Base-by-base conservation (phyloP, 2,888 invertebrate genomes). In the Emmelina monodactyla region DNA sequence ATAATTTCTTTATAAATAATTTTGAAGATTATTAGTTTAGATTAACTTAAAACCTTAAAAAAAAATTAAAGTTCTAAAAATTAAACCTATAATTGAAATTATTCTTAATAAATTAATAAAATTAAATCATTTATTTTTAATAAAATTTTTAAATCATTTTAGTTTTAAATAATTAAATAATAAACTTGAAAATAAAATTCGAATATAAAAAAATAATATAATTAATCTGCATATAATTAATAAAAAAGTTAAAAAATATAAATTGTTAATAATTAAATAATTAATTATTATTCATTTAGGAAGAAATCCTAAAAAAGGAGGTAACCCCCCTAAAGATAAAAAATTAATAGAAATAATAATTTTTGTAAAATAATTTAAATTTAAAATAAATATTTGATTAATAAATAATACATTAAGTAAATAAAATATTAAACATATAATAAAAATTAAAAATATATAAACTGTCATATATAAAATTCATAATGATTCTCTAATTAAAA, bases 1-100 rank as follows among this genome's bases (percentile, higher is more conserved):
- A 6, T 6, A 55, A 44, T 55, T 58, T 62, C 64, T 73, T 76
- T 83, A 82, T 82, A 72, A 58, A 73, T 63, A 84, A 78, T 82
- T 85, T 84, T 84, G 83, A 85, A 84, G 81, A 83, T 65, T 84
- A 78, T 70, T 73, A 83, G 83, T 83, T 83, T 83, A 47, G n/a
- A 38, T 82, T 82, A 82, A 82, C 81, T 82, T 82, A 82, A 82
- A 83, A 71, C 69, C 76, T 82, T 82, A 68, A 39, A 56, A 38
- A 53, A 53, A 66, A 59, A 62, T 59, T 46, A 69, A 57, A 37
- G 63, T 69, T 62, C 61, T 66, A 32, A 67, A 31, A 50, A 66
- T 63, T 55, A 67, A 55, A 35, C 67, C 60, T 46, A 28, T 32
- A 36, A 63, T 40, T 11, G 65, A 67, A 42, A 65, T 47, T 39